Conservation (phyloP, 1,140 invertebrate genomes). For the Zaprionus camerounensis region DNA sequence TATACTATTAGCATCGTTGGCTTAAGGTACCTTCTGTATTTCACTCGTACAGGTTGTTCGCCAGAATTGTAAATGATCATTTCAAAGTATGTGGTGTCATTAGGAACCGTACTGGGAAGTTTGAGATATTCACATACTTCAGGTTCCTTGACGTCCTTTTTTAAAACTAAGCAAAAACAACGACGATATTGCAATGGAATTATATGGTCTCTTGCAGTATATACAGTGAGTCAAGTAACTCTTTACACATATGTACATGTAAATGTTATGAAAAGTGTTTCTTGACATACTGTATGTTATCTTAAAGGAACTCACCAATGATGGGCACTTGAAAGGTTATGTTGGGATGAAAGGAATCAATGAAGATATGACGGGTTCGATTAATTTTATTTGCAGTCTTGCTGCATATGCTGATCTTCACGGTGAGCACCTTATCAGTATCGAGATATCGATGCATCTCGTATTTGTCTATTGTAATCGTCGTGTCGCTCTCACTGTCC, state of each 20-base stretch:
- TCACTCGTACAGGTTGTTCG: conserved; percentile 34
- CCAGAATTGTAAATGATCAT: conserved; percentile 67
- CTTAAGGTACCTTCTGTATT: conserved; percentile 45
- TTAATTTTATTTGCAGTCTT: conserved; percentile 38
- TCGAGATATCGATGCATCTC: conserved; percentile 52
- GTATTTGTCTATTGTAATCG: conserved; percentile 17
- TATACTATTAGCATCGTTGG: neutral
- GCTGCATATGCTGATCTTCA: conserved; percentile 50
- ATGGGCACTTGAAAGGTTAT: conserved; percentile 78
- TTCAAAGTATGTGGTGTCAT: conserved; percentile 56
- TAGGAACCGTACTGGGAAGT: conserved; percentile 54
- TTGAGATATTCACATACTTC: conserved; percentile 40
- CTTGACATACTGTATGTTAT: no score
- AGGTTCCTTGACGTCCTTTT: neutral
- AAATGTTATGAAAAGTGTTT: no score
- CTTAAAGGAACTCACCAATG: conserved; percentile 34
- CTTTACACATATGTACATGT: no score
- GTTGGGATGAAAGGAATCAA: conserved; percentile 69
- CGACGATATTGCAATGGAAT: no score
- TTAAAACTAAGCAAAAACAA: conserved; percentile 31
- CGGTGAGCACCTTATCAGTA: conserved; percentile 56
- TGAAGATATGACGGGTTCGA: conserved; percentile 53
- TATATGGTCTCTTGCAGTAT: no score
- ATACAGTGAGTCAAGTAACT: neutral
- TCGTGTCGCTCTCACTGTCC: conserved; percentile 61